Evolutionary conservation across 2,888 invertebrate genomes (phyloP), one percentile per base, ranked within the genome.

Genomic region (Apodemia duryi): DNA sequence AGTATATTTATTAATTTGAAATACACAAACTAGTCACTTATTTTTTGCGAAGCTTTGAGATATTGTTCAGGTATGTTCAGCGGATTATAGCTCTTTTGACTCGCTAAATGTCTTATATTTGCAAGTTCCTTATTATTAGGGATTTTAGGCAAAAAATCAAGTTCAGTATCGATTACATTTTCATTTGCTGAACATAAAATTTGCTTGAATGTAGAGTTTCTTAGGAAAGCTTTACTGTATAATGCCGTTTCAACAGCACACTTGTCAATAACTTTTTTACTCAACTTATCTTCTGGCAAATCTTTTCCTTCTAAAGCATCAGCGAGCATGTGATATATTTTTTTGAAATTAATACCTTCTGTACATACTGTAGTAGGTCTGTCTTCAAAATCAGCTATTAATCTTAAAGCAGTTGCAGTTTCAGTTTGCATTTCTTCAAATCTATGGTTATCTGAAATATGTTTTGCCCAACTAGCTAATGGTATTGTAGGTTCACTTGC

Each of bases 241-340:
- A 85, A 71, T 0, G 84, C 85, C 2, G 88, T 81, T 67, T 90
- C 88, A 46, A 83, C 57, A n/a, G 88, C 70, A 74, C 87, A 86
- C 69, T 82, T 84, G 68, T 81, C 78, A 5, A 90, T 66, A 1
- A 86, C 65, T 4, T 78, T 69, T 54, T 74, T 69, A 0, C 74
- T 68, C 2, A 71, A 63, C 41, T 72, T 73, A 65, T 88, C 79
- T 9, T 79, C 71, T 2, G 70, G 67, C 7, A 88, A 63, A 10
- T 80, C 65, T 75, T 88, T 88, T 0, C 91, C 91, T 70, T 88
- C 87, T 72, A 91, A 75, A 4, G 89, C 85, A 73, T 87, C 84
- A 0, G 89, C 89, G 57, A 92, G 68, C 63, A 78, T 75, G 63
- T 81, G 77, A 68, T 92, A 91, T 11, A 88, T 69, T 21, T 77